Evolutionary conservation across 2,888 invertebrate species (phyloP).

Genomic region (Busseola fusca): DNA sequence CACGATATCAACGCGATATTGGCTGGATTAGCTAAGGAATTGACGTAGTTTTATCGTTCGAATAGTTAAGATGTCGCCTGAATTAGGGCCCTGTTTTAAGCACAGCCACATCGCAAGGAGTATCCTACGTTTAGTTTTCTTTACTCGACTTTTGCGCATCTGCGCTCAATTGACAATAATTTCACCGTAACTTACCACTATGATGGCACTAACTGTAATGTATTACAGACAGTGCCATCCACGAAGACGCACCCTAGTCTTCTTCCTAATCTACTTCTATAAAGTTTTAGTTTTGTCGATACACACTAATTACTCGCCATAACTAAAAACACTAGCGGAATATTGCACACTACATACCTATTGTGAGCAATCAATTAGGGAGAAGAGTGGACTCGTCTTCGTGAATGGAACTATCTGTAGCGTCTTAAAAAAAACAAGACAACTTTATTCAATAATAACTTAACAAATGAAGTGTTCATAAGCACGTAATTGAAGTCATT

Average conservation of each 20-base stretch:
- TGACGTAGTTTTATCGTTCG: background rate
- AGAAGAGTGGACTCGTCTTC: too few species aligned
- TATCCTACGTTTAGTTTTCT: background rate
- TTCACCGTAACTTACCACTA: background rate
- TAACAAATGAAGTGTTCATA: constrained; percentile 15
- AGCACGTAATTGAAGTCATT: constrained; percentile 29
- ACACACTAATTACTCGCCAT: too few species aligned
- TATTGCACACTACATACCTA: too few species aligned
- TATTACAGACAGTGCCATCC: too few species aligned
- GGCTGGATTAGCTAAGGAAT: background rate
- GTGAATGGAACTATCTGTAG: too few species aligned
- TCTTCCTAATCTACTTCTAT: too few species aligned
- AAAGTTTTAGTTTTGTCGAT: too few species aligned
- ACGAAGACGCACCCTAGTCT: too few species aligned
- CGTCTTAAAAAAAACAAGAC: background rate
- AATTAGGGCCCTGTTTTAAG: background rate
- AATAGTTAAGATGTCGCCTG: background rate
- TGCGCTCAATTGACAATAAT: background rate
- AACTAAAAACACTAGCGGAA: too few species aligned
- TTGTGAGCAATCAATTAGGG: too few species aligned
- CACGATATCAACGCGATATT: background rate
- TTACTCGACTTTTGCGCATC: background rate
- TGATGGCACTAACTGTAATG: too few species aligned
- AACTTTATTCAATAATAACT: background rate
- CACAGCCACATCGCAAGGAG: too few species aligned